These are phyloP conservation scores for Lynx canadensis DNA, from an alignment of 2,113 vertebrate genomes.

Conservation along the genomic window DNA sequence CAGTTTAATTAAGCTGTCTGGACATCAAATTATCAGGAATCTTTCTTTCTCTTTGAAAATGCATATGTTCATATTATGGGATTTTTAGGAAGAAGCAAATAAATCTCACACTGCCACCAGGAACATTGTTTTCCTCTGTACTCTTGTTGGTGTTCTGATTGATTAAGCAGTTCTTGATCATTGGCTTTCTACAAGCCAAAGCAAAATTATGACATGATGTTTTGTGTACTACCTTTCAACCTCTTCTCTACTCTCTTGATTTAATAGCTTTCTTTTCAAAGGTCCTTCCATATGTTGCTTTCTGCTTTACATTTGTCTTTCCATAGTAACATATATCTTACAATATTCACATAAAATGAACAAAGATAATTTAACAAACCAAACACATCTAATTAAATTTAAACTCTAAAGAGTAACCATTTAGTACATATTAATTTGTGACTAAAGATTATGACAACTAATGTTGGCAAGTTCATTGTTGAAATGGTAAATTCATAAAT, in stretches of 20 bases:
- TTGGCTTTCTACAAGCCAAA: neutral
- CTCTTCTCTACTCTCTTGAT: neutral
- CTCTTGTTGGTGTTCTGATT: neutral
- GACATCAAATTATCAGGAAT: neutral
- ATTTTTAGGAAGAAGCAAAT: neutral
- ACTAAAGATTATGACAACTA: neutral
- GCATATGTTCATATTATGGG: neutral
- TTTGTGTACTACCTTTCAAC: neutral
- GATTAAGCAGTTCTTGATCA: neutral
- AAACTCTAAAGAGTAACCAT: neutral
- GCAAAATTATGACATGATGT: neutral
- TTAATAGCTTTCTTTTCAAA: neutral
- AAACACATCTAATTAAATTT: neutral
- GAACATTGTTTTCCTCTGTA: neutral
- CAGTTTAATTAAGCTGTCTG: neutral
- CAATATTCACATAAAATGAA: neutral
- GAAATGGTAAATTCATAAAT: neutral
- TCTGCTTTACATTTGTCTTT: neutral
- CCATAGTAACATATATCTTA: neutral
- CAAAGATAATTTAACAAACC: neutral
- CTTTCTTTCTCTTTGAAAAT: neutral
- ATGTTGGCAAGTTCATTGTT: neutral
- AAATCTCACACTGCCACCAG: neutral
- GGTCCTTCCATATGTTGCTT: neutral
- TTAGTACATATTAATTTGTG: neutral